A percentile compares a stretch with the other conserved stretches of the same genome.
Evolutionary conservation across 2,888 invertebrate species (phyloP).

Genomic region (Drosophila cracens): DNA sequence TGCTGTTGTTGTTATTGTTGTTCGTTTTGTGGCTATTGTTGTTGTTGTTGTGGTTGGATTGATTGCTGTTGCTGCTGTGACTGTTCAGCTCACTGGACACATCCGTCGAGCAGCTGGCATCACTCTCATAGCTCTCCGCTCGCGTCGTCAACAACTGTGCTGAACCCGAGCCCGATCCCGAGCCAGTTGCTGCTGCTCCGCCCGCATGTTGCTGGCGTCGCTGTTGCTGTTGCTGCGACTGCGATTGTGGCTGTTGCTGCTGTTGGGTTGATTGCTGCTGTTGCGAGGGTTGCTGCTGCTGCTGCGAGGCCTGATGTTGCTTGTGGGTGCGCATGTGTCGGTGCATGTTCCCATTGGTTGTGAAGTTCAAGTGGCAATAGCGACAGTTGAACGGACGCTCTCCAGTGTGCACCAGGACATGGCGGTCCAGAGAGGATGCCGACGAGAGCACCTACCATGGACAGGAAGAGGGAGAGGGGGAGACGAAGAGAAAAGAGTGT

Average conservation of each 20-base stretch:
- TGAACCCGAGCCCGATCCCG: neutral
- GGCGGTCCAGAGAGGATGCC: constrained; percentile 91
- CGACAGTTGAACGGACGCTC: constrained; percentile 93
- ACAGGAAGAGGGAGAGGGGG: neutral
- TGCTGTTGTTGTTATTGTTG: constrained; percentile 60
- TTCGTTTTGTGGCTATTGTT: constrained; percentile 79
- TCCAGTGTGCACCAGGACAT: constrained; percentile 92
- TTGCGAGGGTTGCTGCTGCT: constrained; percentile 16
- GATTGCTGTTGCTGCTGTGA: constrained; percentile 82
- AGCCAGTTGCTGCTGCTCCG: neutral
- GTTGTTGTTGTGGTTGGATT: constrained; percentile 68
- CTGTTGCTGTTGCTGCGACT: constrained; percentile 17
- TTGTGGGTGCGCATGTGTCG: constrained; percentile 91
- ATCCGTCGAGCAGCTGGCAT: constrained; percentile 86
- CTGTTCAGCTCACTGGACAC: constrained; percentile 84
- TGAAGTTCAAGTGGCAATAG: constrained; percentile 92
- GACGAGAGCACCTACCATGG: constrained; percentile 88
- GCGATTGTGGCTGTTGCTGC: constrained; percentile 14
- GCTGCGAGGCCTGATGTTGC: constrained; percentile 81
- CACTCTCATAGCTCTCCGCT: constrained; percentile 87
- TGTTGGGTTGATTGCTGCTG: constrained; percentile 5
- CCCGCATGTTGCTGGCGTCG: constrained; percentile 30
- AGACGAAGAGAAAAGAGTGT: neutral
- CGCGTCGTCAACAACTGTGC: constrained; percentile 23
- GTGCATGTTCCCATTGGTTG: constrained; percentile 94